A percentile compares a stretch with the other conserved stretches of the same genome.
Evolutionary conservation across 2,113 vertebrate species (phyloP).

Genomic region (Engraulis encrasicolus): DNA sequence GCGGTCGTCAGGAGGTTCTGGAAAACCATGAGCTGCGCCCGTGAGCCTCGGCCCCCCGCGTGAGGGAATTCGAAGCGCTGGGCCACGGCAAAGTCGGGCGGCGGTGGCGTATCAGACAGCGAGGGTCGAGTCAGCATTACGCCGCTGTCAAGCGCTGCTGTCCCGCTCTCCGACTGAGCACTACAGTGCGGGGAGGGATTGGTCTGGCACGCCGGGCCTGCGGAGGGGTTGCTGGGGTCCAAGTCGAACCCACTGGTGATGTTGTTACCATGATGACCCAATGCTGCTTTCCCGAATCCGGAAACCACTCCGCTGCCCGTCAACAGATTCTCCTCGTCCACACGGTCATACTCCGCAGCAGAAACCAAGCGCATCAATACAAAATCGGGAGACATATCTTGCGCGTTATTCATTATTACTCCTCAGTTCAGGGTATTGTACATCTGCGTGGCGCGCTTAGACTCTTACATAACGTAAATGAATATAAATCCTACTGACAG

Average conservation of each 20-base stretch:
- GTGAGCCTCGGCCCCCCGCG: slow-evolving; percentile 58
- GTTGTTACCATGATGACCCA: slow-evolving; percentile 53
- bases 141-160: slow-evolving; percentile 61
- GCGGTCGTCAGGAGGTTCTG: slow-evolving; percentile 78
- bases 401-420: slow-evolving; percentile 69
- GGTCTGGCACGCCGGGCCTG: slow-evolving; percentile 54
- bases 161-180: slow-evolving; percentile 61
- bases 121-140: slow-evolving; percentile 56
- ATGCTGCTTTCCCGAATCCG: slow-evolving; percentile 61
- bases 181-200: slow-evolving; percentile 61
- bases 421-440: slow-evolving; percentile 51
- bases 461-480: slow-evolving; percentile 64
- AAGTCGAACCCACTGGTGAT: slow-evolving; percentile 58
- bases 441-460: slow-evolving; percentile 43
- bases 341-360: slow-evolving; percentile 70
- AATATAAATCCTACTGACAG: slow-evolving; percentile 46
- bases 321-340: slow-evolving; percentile 65
- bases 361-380: slow-evolving; percentile 75
- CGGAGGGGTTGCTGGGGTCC: slow-evolving; percentile 54
- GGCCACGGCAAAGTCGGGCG: slow-evolving; percentile 64
- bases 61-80: slow-evolving; percentile 62
- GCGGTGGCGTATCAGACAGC: slow-evolving; percentile 58
- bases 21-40: slow-evolving; percentile 85
- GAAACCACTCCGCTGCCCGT: slow-evolving; percentile 49
- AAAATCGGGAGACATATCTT: slow-evolving; percentile 74